phyloP scores from a whole-genome alignment of 2,113 vertebrate genomes.

The Ivindomyrus marchei region DNA sequence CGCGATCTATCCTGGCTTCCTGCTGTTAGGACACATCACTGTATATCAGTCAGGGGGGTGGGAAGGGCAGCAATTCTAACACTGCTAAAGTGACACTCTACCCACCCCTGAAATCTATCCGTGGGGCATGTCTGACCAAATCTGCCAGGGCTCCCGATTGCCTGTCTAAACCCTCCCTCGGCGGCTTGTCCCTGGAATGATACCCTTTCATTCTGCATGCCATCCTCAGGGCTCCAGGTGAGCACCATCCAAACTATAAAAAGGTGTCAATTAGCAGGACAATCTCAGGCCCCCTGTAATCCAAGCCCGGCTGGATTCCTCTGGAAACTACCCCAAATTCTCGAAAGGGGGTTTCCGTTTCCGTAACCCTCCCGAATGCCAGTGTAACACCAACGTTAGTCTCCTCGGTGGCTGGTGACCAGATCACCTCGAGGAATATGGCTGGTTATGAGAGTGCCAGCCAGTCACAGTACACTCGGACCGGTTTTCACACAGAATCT shows the following conservation, averaged over 20 bases:
- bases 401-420: background rate
- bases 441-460: background rate
- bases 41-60: constrained; percentile 30
- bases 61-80: constrained; percentile 24
- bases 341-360: background rate
- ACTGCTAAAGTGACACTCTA: constrained; percentile 27
- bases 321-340: background rate
- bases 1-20: background rate
- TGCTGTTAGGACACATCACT: constrained; percentile 32
- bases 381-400: background rate
- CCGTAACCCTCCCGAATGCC: background rate
- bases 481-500: background rate
- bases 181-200: background rate
- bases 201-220: background rate
- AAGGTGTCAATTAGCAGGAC: background rate
- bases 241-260: background rate
- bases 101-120: background rate
- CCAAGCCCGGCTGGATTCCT: background rate
- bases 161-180: background rate
- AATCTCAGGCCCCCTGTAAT: background rate
- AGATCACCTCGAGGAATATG: background rate
- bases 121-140: background rate
- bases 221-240: background rate
- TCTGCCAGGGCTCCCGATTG: background rate
- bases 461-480: background rate